Evolutionary conservation across 2,888 invertebrate species (phyloP).

Genomic region (Acanthopleura granulata): DNA sequence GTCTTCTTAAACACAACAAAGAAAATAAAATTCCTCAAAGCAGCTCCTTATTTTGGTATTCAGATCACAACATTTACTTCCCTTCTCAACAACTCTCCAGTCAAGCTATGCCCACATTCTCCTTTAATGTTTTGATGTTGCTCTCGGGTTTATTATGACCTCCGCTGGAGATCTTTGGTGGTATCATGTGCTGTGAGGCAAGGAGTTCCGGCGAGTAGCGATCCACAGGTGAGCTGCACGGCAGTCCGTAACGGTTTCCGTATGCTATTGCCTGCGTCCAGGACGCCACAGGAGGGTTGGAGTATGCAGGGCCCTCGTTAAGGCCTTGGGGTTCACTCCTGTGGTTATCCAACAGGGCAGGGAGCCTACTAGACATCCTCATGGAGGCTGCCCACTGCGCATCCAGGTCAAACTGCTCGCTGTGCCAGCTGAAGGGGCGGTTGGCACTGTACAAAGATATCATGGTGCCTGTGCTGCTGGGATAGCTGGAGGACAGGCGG

Average conservation of each 20-base stretch:
- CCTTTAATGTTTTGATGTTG: slow-evolving; percentile 56
- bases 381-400: slow-evolving; percentile 38
- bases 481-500: slow-evolving; percentile 55
- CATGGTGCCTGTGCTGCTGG: slow-evolving; percentile 45
- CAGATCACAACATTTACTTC: no score
- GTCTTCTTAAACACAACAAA: no score
- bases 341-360: slow-evolving; percentile 42
- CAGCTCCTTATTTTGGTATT: no score
- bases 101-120: slow-evolving; percentile 59
- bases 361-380: slow-evolving; percentile 30
- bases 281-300: slow-evolving; percentile 33
- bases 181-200: slow-evolving; percentile 53
- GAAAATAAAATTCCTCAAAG: no score
- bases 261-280: slow-evolving; percentile 50
- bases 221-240: slow-evolving; percentile 34
- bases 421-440: slow-evolving; percentile 65
- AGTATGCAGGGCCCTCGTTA: slow-evolving; percentile 31
- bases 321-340: slow-evolving; percentile 57
- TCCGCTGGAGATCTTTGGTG: slow-evolving; percentile 53
- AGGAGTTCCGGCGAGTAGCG: slow-evolving; percentile 51
- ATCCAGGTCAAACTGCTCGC: slow-evolving; percentile 62
- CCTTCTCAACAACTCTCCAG: no score
- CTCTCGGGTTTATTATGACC: slow-evolving; percentile 51
- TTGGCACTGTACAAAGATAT: slow-evolving; percentile 37
- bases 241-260: slow-evolving; percentile 29